A percentile compares a stretch with the other conserved stretches of the same genome.
phyloP scores from a whole-genome alignment of 2,888 invertebrate species.

The Eurois occulta region DNA sequence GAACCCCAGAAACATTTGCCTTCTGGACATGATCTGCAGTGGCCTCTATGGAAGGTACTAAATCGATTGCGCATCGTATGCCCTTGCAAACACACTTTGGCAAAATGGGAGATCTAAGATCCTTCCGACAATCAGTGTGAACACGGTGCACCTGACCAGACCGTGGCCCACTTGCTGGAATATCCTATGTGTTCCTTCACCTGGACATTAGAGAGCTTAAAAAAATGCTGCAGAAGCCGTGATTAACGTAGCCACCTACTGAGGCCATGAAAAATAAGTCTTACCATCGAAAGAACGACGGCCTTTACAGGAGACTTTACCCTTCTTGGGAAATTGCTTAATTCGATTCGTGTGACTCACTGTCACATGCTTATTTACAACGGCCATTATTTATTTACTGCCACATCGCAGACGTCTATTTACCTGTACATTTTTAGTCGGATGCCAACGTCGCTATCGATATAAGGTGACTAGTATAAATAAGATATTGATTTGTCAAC shows the following conservation, averaged over 20 bases:
- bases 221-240: not conserved
- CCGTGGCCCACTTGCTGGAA: not conserved
- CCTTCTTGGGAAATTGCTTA: constrained; percentile 5
- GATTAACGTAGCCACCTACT: not conserved
- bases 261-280: not conserved
- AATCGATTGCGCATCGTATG: not conserved
- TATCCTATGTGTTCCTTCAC: not conserved
- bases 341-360: constrained; percentile 23
- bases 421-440: constrained; percentile 59
- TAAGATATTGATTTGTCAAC: constrained; percentile 42
- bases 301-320: not conserved
- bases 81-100: not conserved
- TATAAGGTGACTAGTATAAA: constrained; percentile 58
- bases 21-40: not conserved
- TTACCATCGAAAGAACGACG: not conserved
- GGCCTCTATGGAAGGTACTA: not conserved
- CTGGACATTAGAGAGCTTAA: not conserved
- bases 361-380: constrained; percentile 40
- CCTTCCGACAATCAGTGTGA: not conserved
- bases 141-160: not conserved
- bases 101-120: not conserved
- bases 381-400: constrained; percentile 46
- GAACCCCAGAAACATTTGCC: not conserved
- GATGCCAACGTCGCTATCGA: constrained; percentile 56
- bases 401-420: constrained; percentile 48